Evolutionary conservation across 2,888 invertebrate species (phyloP).

Genomic region (Lasioglossum lativentre): DNA sequence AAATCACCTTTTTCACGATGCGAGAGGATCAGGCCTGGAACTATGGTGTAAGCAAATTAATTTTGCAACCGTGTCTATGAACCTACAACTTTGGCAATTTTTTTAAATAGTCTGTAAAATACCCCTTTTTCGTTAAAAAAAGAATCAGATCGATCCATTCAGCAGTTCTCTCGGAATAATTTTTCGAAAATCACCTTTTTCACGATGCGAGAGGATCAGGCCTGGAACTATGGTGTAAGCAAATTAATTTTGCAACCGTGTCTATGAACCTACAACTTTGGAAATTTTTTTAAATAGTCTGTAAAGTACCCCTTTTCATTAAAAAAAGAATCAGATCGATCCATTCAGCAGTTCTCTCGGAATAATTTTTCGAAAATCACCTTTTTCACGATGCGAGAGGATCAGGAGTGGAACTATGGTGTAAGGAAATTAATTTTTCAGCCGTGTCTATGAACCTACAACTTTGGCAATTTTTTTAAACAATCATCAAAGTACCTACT

Average conservation of each 20-base stretch:
- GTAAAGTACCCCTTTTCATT: rapidly evolving
- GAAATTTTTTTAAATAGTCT: neutral
- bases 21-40: neutral
- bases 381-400: neutral
- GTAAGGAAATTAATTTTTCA: neutral
- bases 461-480: neutral
- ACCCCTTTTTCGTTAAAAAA: rapidly evolving
- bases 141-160: neutral
- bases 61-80: neutral
- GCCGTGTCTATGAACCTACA: neutral
- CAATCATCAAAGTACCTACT: neutral
- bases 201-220: neutral
- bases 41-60: neutral
- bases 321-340: neutral
- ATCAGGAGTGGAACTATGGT: neutral
- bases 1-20: neutral
- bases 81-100: neutral
- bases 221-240: neutral
- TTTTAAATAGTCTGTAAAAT: neutral
- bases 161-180: neutral
- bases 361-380: neutral
- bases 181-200: neutral
- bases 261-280: neutral
- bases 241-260: neutral
- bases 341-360: rapidly evolving